Conservation (phyloP, 2,113 vertebrate genomes). For the Myxocyprinus asiaticus region DNA sequence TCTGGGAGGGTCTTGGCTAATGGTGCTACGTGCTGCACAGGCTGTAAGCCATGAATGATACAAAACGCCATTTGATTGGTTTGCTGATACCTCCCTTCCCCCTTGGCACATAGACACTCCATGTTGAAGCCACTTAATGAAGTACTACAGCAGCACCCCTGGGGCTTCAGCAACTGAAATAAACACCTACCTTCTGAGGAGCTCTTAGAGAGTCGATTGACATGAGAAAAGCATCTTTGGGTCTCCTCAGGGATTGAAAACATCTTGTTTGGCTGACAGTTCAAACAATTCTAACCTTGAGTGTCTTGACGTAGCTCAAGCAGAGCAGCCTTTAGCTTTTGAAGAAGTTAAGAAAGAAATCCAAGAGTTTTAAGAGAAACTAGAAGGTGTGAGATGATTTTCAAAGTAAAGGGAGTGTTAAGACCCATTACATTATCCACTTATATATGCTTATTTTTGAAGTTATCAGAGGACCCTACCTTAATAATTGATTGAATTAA, state of each 20-base stretch:
- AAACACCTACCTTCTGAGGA: conserved; percentile 10
- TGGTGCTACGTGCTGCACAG: conserved; percentile 58
- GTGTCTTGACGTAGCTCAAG: background rate
- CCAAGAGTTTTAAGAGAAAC: background rate
- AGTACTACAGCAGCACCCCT: background rate
- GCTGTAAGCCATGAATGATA: conserved; percentile 44
- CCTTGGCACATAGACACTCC: background rate
- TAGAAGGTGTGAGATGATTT: background rate
- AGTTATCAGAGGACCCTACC: too few species aligned
- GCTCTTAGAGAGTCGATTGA: background rate
- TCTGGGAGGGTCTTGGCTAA: conserved; percentile 32
- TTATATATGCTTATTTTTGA: background rate
- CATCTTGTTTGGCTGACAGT: conserved; percentile 39
- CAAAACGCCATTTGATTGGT: conserved; percentile 27
- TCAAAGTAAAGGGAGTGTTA: background rate
- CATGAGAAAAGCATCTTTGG: conserved; percentile 29
- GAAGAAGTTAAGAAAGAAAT: conserved; percentile 9
- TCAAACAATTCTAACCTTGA: conserved; percentile 21
- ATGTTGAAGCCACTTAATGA: conserved; percentile 17
- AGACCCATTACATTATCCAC: background rate
- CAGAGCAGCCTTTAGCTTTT: conserved; percentile 21
- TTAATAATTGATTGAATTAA: too few species aligned
- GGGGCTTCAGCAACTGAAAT: background rate
- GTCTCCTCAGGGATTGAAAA: conserved; percentile 8
- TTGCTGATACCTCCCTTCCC: conserved; percentile 6